phyloP scores from a whole-genome alignment of 2,113 vertebrate genomes.

The Lamprologus ornatipinnis region DNA sequence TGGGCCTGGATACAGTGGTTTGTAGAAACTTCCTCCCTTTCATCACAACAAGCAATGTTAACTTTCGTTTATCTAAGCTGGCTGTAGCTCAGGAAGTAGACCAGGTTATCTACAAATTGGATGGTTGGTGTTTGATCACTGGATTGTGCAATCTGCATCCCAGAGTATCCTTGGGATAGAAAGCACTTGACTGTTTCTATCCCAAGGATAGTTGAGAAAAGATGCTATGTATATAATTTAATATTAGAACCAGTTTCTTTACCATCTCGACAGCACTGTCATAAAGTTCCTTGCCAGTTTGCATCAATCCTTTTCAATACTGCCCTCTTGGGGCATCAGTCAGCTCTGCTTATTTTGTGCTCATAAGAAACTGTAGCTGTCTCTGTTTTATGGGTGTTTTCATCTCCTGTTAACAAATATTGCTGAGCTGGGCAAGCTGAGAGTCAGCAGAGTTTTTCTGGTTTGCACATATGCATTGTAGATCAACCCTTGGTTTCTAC shows the following conservation, averaged over 20 bases:
- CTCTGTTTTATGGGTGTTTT: not conserved
- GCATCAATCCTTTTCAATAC: not conserved
- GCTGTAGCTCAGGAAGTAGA: not conserved
- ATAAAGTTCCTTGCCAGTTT: not conserved
- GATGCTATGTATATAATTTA: not conserved
- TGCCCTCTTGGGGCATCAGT: not conserved
- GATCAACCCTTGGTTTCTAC: not conserved
- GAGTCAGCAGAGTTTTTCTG: not conserved
- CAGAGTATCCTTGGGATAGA: not conserved
- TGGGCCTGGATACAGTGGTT: not conserved
- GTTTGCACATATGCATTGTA: not conserved
- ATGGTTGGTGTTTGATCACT: not conserved
- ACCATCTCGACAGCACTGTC: not conserved
- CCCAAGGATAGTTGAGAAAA: not conserved
- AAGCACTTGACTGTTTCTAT: not conserved
- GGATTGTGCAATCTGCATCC: not conserved
- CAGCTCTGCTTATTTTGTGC: not conserved
- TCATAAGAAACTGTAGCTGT: not conserved
- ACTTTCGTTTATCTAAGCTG: accelerated
- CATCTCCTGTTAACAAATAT: not conserved
- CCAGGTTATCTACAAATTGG: not conserved
- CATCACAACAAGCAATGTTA: not conserved
- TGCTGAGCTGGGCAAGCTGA: not conserved
- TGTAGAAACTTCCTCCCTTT: not conserved
- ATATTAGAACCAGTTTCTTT: not conserved